Conservation (phyloP, 2,113 vertebrate genomes). For the Fregata magnificens region DNA sequence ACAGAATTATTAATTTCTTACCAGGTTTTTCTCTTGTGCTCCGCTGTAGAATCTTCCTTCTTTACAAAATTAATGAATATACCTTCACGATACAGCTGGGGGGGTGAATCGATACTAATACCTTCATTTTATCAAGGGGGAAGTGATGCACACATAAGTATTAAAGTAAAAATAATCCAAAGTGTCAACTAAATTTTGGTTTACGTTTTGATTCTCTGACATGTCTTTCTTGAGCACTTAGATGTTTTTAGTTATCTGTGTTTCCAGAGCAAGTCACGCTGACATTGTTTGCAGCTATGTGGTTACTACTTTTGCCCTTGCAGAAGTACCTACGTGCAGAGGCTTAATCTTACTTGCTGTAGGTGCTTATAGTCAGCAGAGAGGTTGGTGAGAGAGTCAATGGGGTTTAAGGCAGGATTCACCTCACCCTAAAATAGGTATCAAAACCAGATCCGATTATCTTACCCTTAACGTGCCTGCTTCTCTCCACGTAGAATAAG, state of each 20-base stretch:
- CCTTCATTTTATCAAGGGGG: neutral
- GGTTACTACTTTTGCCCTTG: neutral
- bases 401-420: neutral
- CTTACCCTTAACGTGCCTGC: neutral
- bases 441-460: neutral
- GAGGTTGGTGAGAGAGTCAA: neutral
- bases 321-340: neutral
- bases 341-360: neutral
- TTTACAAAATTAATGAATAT: neutral
- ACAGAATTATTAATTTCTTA: slow-evolving; percentile 53
- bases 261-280: neutral
- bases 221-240: neutral
- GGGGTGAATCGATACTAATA: neutral
- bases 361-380: neutral
- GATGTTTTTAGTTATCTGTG: neutral
- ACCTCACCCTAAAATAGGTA: neutral
- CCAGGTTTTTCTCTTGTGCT: neutral
- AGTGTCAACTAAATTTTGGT: neutral
- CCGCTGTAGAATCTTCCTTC: neutral
- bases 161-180: neutral
- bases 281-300: neutral
- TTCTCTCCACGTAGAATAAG: neutral
- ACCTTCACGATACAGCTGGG: neutral
- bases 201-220: neutral
- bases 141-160: neutral